Evolutionary conservation across 2,113 vertebrate genomes (phyloP).

Genomic region (Pleuronectes platessa): DNA sequence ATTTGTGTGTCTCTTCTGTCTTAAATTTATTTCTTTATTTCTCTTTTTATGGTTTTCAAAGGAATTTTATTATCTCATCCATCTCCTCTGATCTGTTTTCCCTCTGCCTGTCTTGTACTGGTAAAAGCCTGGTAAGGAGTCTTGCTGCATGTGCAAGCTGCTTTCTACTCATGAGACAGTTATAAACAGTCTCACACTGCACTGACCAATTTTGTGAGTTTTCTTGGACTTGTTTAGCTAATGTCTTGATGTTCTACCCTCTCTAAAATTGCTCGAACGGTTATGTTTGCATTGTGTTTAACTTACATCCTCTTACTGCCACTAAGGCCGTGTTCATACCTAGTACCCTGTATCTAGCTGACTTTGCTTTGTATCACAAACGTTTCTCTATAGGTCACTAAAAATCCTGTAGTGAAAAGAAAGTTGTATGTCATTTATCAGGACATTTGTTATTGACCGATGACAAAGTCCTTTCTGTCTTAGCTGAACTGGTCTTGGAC

Average conservation of each 20-base stretch:
- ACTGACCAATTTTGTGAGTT: background rate
- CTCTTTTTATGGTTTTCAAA: slow-evolving; percentile 20
- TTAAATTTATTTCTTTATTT: slow-evolving; percentile 22
- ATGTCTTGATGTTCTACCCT: background rate
- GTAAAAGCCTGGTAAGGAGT: slow-evolving; percentile 68
- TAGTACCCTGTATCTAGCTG: background rate
- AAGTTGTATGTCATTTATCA: too few relatives aligned
- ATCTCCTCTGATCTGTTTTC: slow-evolving; percentile 49
- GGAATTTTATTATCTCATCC: slow-evolving; percentile 29
- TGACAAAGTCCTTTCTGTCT: background rate
- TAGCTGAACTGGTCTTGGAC: too few relatives aligned
- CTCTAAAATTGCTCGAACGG: background rate
- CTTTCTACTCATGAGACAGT: background rate
- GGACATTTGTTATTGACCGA: too few relatives aligned
- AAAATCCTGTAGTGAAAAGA: too few relatives aligned
- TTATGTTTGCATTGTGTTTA: background rate
- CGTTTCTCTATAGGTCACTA: too few relatives aligned
- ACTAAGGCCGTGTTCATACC: background rate
- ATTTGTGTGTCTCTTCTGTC: background rate
- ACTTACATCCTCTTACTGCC: background rate
- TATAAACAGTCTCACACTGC: background rate
- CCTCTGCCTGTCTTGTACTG: slow-evolving; percentile 45
- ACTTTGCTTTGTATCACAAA: background rate
- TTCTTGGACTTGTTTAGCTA: background rate
- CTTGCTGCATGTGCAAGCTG: slow-evolving; percentile 59